Conservation (phyloP, 1,140 invertebrate species). For the Pogonomyrmex barbatus region DNA sequence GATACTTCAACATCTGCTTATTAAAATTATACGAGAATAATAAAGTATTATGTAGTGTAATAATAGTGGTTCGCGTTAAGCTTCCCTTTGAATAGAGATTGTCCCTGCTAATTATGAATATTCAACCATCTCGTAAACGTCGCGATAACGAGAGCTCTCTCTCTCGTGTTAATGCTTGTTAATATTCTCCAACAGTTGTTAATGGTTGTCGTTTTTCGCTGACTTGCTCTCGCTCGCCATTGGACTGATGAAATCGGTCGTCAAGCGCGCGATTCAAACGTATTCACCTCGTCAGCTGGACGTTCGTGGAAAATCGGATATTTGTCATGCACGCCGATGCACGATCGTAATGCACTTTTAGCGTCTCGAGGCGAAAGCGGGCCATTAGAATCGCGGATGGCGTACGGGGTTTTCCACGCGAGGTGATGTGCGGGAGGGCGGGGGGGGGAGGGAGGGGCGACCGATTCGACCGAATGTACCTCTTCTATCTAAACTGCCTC, state of each 20-base stretch:
- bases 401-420: neutral
- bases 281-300: constrained; percentile 18
- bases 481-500: constrained; percentile 71
- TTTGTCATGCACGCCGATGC: constrained; percentile 46
- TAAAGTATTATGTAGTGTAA: neutral
- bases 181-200: neutral
- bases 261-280: constrained; percentile 1
- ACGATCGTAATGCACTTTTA: constrained; percentile 56
- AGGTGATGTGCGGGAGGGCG: neutral
- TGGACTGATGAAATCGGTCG: neutral
- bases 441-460: neutral
- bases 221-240: neutral
- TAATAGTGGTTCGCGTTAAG: neutral
- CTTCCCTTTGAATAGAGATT: neutral
- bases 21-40: neutral
- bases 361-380: constrained; percentile 18
- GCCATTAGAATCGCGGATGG: constrained; percentile 58
- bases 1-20: neutral
- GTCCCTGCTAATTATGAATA: neutral
- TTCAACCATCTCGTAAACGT: neutral
- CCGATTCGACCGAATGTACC: constrained; percentile 46
- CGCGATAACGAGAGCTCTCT: neutral
- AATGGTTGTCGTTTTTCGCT: neutral
- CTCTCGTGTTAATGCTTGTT: neutral
- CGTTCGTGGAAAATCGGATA: constrained; percentile 54